These are phyloP conservation scores for Microplitis deprimator DNA, from an alignment of 2,888 invertebrate species.

Conservation along the genomic window DNA sequence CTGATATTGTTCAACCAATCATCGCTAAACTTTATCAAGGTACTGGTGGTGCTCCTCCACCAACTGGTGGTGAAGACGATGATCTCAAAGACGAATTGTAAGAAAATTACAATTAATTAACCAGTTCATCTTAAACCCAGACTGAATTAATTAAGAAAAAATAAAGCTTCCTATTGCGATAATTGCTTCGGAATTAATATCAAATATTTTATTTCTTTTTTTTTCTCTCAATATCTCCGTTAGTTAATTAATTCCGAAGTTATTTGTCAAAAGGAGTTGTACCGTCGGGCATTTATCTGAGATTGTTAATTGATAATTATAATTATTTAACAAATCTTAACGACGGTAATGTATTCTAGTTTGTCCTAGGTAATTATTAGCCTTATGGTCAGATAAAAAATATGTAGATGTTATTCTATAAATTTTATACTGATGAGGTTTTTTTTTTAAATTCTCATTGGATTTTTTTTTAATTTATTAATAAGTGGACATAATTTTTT, in stretches of 20 bases:
- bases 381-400: conserved; percentile 5
- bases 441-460: conserved; percentile 11
- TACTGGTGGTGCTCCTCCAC: conserved; percentile 79
- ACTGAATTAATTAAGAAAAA: conserved; percentile 57
- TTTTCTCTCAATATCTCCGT: conserved; percentile 16
- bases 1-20: conserved; percentile 96
- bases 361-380: conserved; percentile 16
- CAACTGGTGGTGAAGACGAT: conserved; percentile 79
- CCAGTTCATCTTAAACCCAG: conserved; percentile 54
- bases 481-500: conserved; percentile 4
- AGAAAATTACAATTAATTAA: conserved; percentile 48
- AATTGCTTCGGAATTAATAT: conserved; percentile 17
- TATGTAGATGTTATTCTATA: conserved; percentile 3
- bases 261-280: conserved; percentile 3
- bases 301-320: background rate
- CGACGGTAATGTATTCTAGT: conserved; percentile 9
- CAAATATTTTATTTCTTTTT: conserved; percentile 10
- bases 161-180: conserved; percentile 49
- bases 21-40: conserved; percentile 96
- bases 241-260: conserved; percentile 18
- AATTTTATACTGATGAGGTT: conserved; percentile 5
- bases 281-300: conserved; percentile 2
- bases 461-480: conserved; percentile 24
- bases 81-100: conserved; percentile 90
- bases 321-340: background rate